Evolutionary conservation across 2,113 vertebrate species (phyloP), one percentile per base, ranked within the genome.

Genomic region (Hydropotes inermis): DNA sequence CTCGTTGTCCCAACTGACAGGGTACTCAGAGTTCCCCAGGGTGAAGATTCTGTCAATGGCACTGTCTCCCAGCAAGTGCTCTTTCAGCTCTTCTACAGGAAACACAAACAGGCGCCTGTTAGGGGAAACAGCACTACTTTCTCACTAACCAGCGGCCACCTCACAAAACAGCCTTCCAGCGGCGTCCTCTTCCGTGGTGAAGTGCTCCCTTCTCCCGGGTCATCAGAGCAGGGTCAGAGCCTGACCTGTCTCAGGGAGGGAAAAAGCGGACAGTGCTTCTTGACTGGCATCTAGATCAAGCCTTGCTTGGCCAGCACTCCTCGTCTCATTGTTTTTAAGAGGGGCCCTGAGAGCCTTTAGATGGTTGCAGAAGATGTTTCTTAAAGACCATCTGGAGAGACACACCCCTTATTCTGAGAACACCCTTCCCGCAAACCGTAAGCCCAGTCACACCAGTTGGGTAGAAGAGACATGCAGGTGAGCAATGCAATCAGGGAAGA

Each of bases 1-100:
- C 98, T 99, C 99, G 28, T 99, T 99, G 87, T 99, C 99, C 99
- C 99, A 99, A 98, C 99, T 99, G 88, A 99, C 99, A 0, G 99
- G 99, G 96, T 99, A 99, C 87, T 99, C 99, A 0, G 99, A 99
- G 98, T 99, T 99, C 2, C 99, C 99, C 98, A 99, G 98, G 23
- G 99, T 99, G 98, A 99, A 99, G 98, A 99, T 99, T 99, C 99
- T 99, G 92, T 99, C 99, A 96, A 99, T 99, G 10, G 99, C 99
- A 5, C 97, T 99, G 9, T 99, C 99, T 30, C 99, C 99, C 4
- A 99, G 99, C 92, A 99, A 99, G 93, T 99, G 99, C 76, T 99
- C 99, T 97, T 99, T 99, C 94, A 99, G 98, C 82, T 99, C 99
- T 98, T 99, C 99, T 99, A 98, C 91, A 99, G 99, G 36, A 98